phyloP scores from a whole-genome alignment of 2,797 vertebrate species.

The Leptatherina wallacei region DNA sequence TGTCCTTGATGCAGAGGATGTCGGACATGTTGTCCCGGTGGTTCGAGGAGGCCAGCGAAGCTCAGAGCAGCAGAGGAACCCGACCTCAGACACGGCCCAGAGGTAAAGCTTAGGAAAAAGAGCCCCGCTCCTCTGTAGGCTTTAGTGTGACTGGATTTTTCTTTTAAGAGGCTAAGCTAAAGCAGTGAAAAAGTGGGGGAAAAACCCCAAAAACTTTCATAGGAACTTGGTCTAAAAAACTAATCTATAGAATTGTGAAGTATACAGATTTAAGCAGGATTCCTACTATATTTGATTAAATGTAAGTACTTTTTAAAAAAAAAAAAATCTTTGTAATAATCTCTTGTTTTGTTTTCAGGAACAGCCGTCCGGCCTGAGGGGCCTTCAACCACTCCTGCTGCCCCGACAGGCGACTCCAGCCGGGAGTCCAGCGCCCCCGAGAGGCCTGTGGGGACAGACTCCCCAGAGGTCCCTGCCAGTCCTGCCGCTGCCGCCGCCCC shows the following conservation, averaged over 20 bases:
- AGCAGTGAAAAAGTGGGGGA: background rate
- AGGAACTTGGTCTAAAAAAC: background rate
- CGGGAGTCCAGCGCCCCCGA: slow-evolving; percentile 68
- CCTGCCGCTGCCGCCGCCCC: slow-evolving; percentile 44
- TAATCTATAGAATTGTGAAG: background rate
- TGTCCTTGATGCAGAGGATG: slow-evolving; percentile 99
- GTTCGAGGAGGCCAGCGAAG: slow-evolving; percentile 99
- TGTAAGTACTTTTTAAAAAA: no score
- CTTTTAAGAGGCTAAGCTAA: background rate
- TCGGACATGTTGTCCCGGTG: slow-evolving; percentile 98
- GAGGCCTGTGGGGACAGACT: slow-evolving; percentile 81
- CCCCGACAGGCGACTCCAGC: slow-evolving; percentile 70
- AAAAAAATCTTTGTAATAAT: background rate
- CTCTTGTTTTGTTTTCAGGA: slow-evolving; percentile 72
- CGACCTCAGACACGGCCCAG: slow-evolving; percentile 89
- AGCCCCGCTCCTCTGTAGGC: background rate
- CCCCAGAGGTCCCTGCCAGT: slow-evolving; percentile 48
- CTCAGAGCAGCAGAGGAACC: slow-evolving; percentile 90
- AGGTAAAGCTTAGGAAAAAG: slow-evolving; percentile 78
- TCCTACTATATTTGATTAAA: background rate
- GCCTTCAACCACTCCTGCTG: slow-evolving; percentile 65
- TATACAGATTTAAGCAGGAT: background rate
- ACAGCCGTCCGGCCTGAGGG: slow-evolving; percentile 85
- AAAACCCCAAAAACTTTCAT: background rate
- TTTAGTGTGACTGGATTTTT: background rate